Conservation (phyloP, 1,140 invertebrate species). For the Bombus confusus region DNA sequence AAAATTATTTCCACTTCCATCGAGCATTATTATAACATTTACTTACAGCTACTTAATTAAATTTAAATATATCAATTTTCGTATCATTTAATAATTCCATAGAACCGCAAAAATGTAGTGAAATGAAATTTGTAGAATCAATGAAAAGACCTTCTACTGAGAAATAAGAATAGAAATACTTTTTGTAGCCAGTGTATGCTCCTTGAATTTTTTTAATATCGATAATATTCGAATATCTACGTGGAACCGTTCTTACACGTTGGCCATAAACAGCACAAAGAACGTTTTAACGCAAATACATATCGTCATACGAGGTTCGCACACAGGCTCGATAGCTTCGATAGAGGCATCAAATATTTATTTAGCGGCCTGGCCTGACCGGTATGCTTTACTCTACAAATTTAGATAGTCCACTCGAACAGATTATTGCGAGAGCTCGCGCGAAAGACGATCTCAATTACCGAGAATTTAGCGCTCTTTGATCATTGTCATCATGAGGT, state of each 20-base stretch:
- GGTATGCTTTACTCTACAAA: constrained; percentile 45
- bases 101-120: background rate
- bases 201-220: background rate
- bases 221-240: background rate
- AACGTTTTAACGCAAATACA: constrained; percentile 46
- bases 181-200: background rate
- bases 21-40: background rate
- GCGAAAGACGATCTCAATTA: constrained; percentile 40
- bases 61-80: background rate
- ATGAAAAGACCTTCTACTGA: too few species aligned
- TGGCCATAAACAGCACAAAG: constrained; percentile 30
- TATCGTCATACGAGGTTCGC: constrained; percentile 13
- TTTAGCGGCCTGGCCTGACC: constrained; percentile 47
- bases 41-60: background rate
- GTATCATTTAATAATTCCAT: background rate
- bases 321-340: constrained; percentile 36
- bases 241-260: background rate
- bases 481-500: background rate
- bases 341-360: constrained; percentile 55
- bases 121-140: background rate
- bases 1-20: background rate
- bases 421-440: constrained; percentile 38
- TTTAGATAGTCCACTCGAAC: constrained; percentile 40
- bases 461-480: constrained; percentile 30
- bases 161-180: background rate